Evolutionary conservation across 2,797 vertebrate genomes (phyloP).

Genomic region (Rhinatrema bivittatum): DNA sequence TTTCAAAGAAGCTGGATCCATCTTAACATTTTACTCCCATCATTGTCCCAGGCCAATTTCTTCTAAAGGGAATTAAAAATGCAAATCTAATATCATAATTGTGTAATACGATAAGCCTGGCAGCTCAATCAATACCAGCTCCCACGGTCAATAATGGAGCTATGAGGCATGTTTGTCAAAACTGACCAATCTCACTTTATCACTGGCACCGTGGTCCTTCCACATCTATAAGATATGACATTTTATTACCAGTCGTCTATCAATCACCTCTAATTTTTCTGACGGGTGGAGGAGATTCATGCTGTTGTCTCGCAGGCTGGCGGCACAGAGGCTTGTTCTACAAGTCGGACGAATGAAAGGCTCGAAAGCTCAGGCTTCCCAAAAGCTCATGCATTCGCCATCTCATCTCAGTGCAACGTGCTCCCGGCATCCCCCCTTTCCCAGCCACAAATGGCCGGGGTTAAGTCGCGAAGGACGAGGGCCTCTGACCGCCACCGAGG

Average conservation of each 20-base stretch:
- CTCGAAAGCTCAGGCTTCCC: constrained; percentile 6
- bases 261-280: constrained; percentile 48
- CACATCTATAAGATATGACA: constrained; percentile 48
- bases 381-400: constrained; percentile 5
- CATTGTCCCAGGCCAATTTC: constrained; percentile 57
- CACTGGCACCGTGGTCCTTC: constrained; percentile 55
- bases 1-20: constrained; percentile 47
- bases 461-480: constrained; percentile 26
- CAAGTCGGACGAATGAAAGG: constrained; percentile 17
- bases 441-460: constrained; percentile 38
- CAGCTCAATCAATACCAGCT: constrained; percentile 78
- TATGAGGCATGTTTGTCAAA: constrained; percentile 49
- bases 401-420: constrained; percentile 25
- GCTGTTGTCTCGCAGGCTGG: constrained; percentile 30
- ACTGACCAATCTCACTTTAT: constrained; percentile 69
- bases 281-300: constrained; percentile 34
- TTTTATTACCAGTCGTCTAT: constrained; percentile 50
- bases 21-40: constrained; percentile 44
- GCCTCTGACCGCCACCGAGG: constrained; percentile 21
- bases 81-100: constrained; percentile 85
- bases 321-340: constrained; percentile 11
- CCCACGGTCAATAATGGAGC: constrained; percentile 56
- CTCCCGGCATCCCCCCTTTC: constrained; percentile 40
- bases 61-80: constrained; percentile 91
- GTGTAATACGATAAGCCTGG: constrained; percentile 83